phyloP scores from a whole-genome alignment of 2,113 vertebrate genomes.

The cattle (Bos taurus) region ARS-UCD2.0 NC_037331.1:106136001-106136500 shows the following conservation, averaged over 20 bases:
- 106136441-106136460: background rate
- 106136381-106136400: background rate
- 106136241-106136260: background rate
- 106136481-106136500: background rate
- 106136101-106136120: background rate
- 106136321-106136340: background rate
- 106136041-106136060: background rate
- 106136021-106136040: background rate
- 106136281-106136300: background rate
- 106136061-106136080: background rate
- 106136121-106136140: background rate
- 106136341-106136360: fast-evolving
- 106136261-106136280: background rate
- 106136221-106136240: background rate
- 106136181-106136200: background rate
- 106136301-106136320: background rate
- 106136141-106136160: background rate
- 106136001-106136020: background rate
- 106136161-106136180: background rate
- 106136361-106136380: fast-evolving
- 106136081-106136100: background rate
- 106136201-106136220: background rate
- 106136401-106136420: fast-evolving
- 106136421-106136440: fast-evolving
- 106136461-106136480: background rate